A percentile compares a stretch with the other conserved stretches of the same genome.
These are phyloP conservation scores for Tupaia tana DNA, from an alignment of 2,113 vertebrate species.

Conservation along the genomic window DNA sequence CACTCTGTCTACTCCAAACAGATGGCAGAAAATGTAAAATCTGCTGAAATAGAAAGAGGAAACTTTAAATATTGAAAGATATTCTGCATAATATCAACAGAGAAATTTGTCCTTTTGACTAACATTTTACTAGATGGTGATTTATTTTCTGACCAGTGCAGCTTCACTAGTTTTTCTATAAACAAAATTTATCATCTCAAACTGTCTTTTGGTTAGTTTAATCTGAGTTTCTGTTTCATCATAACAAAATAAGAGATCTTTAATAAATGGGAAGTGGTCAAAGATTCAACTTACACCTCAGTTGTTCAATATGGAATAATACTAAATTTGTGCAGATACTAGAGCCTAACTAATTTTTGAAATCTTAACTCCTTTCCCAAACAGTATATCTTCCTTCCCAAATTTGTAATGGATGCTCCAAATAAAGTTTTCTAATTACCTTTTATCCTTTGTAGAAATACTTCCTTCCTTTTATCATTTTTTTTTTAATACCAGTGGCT, in stretches of 20 bases:
- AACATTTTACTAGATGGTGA: slow-evolving; percentile 1
- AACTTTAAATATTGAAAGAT: slow-evolving; percentile 25
- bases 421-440: not conserved
- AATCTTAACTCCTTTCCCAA: not conserved
- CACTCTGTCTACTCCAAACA: not conserved
- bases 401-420: not conserved
- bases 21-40: not conserved
- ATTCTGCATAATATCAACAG: slow-evolving; percentile 20
- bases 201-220: slow-evolving; percentile 40
- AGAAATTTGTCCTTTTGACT: slow-evolving; percentile 64
- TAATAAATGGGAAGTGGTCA: slow-evolving; percentile 35
- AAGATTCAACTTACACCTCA: not conserved
- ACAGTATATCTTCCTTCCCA: not conserved
- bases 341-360: not conserved
- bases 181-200: slow-evolving; percentile 55
- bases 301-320: not conserved
- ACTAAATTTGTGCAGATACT: not conserved
- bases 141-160: slow-evolving; percentile 50
- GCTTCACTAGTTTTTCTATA: slow-evolving; percentile 52
- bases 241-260: slow-evolving; percentile 53
- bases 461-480: not conserved
- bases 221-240: slow-evolving; percentile 41
- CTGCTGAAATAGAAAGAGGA: not conserved
- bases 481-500: too few relatives aligned
- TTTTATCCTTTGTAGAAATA: not conserved